Conservation (phyloP, 2,888 invertebrate genomes). For the Aelia acuminata region DNA sequence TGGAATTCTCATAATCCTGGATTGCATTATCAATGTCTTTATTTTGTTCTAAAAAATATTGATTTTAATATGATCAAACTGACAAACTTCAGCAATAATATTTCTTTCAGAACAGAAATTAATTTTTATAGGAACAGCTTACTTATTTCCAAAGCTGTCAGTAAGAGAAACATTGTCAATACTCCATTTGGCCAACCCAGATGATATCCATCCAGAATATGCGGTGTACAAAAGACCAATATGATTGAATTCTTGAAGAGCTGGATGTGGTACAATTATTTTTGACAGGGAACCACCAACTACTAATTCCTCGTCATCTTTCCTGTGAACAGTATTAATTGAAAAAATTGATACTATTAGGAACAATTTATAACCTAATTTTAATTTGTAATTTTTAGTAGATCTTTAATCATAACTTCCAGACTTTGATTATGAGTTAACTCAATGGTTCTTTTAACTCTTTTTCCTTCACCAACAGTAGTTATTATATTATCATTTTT, state of each 20-base stretch:
- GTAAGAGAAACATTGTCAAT: constrained; percentile 87
- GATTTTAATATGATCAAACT: no score
- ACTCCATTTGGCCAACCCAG: constrained; percentile 83
- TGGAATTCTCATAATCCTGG: no score
- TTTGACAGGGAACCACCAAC: constrained; percentile 82
- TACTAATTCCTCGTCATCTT: constrained; percentile 82
- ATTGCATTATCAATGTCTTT: no score
- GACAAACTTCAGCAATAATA: no score
- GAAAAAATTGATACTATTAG: neutral
- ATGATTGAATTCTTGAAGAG: constrained; percentile 80
- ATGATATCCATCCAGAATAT: constrained; percentile 92
- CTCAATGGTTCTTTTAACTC: neutral
- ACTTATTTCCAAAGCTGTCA: constrained; percentile 88
- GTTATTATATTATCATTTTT: neutral
- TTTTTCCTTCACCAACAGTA: neutral
- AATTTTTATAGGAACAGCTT: constrained; percentile 66
- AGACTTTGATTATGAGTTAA: no score
- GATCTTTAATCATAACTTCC: neutral
- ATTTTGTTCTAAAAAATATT: no score
- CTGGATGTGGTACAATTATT: constrained; percentile 91
- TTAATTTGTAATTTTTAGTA: no score
- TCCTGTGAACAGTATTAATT: constrained; percentile 71
- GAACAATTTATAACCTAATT: neutral
- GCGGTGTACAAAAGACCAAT: constrained; percentile 87
- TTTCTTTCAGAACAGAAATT: neutral